Base-by-base conservation (phyloP, 1,140 invertebrate species). In the Megathymus violae region DNA sequence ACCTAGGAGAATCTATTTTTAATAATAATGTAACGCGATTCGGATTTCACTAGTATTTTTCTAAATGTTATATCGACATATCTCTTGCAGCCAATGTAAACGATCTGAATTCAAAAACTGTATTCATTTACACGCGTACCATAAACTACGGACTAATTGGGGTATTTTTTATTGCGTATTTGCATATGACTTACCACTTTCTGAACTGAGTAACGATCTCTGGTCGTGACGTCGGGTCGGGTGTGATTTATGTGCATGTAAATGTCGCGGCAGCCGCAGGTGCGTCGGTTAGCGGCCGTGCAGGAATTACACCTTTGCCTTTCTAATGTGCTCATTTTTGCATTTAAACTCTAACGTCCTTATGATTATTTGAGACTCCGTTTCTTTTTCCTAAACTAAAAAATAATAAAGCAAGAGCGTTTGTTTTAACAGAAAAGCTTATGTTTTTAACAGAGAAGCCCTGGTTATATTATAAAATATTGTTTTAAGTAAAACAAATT, bases 161-260 rank as follows among this genome's bases (percentile, higher is more conserved):
- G 41, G 43, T 6, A 46, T 38, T 60, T 60, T 60, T 60, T 48
- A 31, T 40, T 44, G 44, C 43, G 11, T 38, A 60, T 60, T 60
- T 60, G 56, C 56, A 60, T 60, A 48, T 60, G 56, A 60, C 44
- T 60, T 60, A 60, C 54, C 43, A 59, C 56, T 60, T 44, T 34
- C 34, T 60, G 40, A 48, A 60, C 43, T 48, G 56, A 60, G 56
- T 48, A 60, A 60, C 56, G 56, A 60, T 60, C 44, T 40, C 56
- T 60, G 56, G 44, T 38, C 19, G 15, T 48, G 56, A 60, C 56
- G 56, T n/a, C 17, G 56, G 56, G 43, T 60, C 46, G 34, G 56
- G 34, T 25, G 13, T 60, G 56, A 60, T 60, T 60, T 48, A 60
- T 60, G 56, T 60, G 4, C 43, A 44, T 60, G 56, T 60, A 60